Percentiles rank a stretch among this genome's conserved stretches.
These are phyloP conservation scores for Drosophila peninsularis DNA, from an alignment of 2,888 invertebrate genomes.

Conservation along the genomic window DNA sequence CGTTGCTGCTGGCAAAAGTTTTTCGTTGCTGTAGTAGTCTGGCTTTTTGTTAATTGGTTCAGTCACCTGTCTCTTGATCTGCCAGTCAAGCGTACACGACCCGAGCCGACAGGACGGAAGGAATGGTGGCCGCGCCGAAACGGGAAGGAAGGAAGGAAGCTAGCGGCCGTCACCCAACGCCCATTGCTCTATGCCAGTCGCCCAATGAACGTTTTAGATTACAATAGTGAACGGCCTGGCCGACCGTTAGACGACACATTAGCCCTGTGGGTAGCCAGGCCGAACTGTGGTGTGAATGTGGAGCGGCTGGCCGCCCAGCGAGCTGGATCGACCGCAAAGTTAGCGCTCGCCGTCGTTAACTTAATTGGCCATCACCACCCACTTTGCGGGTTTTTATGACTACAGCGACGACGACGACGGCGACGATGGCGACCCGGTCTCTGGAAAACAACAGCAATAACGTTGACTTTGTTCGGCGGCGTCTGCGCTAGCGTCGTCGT, in stretches of 20 bases:
- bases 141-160: constrained; percentile 63
- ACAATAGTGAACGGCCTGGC: constrained; percentile 67
- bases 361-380: constrained; percentile 78
- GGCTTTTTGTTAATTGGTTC: constrained; percentile 82
- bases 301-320: constrained; percentile 39
- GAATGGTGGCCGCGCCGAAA: constrained; percentile 32
- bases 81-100: constrained; percentile 78
- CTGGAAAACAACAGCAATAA: constrained; percentile 43
- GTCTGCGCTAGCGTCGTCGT: constrained; percentile 30
- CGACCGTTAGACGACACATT: constrained; percentile 53
- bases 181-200: constrained; percentile 36
- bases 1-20: constrained; percentile 57
- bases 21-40: constrained; percentile 40
- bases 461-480: constrained; percentile 42
- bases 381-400: constrained; percentile 78
- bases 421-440: constrained; percentile 27
- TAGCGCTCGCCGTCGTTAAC: constrained; percentile 76
- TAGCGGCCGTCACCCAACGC: constrained; percentile 30
- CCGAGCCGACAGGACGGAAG: constrained; percentile 36
- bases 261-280: constrained; percentile 41
- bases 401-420: constrained; percentile 32
- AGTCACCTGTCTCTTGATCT: constrained; percentile 83
- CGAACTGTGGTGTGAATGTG: constrained; percentile 17
- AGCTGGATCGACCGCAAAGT: constrained; percentile 71
- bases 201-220: constrained; percentile 80